Evolutionary conservation across 1,140 invertebrate genomes (phyloP).

Genomic region (Luehdorfia chinensis): DNA sequence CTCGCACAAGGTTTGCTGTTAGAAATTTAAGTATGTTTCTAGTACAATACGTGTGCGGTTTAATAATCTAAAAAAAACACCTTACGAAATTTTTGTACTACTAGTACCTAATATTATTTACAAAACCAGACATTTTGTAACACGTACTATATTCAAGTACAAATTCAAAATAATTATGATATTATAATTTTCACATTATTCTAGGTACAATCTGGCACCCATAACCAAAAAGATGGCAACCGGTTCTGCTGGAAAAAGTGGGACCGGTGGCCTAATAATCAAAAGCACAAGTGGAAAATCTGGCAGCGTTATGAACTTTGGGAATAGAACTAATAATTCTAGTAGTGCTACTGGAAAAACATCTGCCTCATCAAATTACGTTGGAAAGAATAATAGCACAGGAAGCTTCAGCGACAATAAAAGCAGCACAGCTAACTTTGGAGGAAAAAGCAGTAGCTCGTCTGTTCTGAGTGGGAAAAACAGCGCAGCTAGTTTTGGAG

Average conservation of each 20-base stretch:
- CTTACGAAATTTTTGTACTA: background rate
- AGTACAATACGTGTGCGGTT: background rate
- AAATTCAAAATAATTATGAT: no score
- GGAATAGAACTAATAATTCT: slow-evolving; percentile 14
- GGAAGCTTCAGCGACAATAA: background rate
- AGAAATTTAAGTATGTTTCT: background rate
- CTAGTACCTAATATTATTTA: no score
- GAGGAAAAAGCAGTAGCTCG: background rate
- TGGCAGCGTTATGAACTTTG: slow-evolving; percentile 4
- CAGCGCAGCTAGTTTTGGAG: background rate
- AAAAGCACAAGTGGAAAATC: slow-evolving; percentile 19
- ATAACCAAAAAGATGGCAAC: slow-evolving; percentile 37
- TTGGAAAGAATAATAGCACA: no score
- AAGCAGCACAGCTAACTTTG: background rate
- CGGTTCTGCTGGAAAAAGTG: slow-evolving; percentile 39
- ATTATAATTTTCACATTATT: no score
- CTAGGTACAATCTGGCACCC: slow-evolving; percentile 33
- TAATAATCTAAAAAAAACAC: background rate
- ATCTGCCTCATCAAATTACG: background rate
- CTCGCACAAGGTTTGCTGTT: no score
- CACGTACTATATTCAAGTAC: no score
- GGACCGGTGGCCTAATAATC: slow-evolving; percentile 23
- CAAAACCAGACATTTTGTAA: no score
- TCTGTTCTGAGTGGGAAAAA: background rate
- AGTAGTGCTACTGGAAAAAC: slow-evolving; percentile 1